Evolutionary conservation across 2,113 vertebrate species (phyloP).

Genomic region (Atractosteus spatula): DNA sequence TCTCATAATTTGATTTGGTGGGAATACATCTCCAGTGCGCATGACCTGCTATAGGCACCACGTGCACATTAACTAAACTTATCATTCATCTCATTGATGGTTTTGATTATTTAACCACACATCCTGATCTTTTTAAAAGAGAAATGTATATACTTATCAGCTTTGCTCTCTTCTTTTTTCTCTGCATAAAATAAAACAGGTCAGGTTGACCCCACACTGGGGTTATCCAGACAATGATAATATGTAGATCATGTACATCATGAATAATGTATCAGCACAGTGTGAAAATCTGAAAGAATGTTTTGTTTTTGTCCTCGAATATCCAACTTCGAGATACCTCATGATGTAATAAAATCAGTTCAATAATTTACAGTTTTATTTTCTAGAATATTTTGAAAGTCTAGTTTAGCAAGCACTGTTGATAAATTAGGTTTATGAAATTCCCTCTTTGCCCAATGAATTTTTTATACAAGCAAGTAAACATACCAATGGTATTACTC

Average conservation of each 20-base stretch:
- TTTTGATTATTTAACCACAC: slow-evolving; percentile 36
- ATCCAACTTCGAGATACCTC: too few species aligned
- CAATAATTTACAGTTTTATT: too few species aligned
- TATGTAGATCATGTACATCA: slow-evolving; percentile 32
- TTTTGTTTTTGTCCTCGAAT: neutral
- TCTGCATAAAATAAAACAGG: slow-evolving; percentile 41
- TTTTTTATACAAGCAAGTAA: too few species aligned
- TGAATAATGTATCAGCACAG: slow-evolving; percentile 18
- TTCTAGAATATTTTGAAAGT: too few species aligned
- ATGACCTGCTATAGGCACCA: too few species aligned
- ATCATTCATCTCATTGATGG: slow-evolving; percentile 29
- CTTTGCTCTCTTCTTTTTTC: slow-evolving; percentile 14
- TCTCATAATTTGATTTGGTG: slow-evolving; percentile 26
- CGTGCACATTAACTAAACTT: too few species aligned
- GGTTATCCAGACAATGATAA: slow-evolving; percentile 27
- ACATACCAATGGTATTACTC: too few species aligned
- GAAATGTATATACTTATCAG: slow-evolving; percentile 31
- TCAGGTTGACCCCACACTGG: slow-evolving; percentile 34
- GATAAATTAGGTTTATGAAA: too few species aligned
- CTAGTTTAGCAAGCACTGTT: too few species aligned
- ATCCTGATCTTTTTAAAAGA: slow-evolving; percentile 17
- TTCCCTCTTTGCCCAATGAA: too few species aligned
- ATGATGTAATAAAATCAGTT: too few species aligned
- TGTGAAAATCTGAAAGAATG: slow-evolving; percentile 17
- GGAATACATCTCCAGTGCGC: neutral